A percentile compares a stretch with the other conserved stretches of the same genome.
phyloP scores from a whole-genome alignment of 2,113 vertebrate genomes.

The Paradisaea rubra region DNA sequence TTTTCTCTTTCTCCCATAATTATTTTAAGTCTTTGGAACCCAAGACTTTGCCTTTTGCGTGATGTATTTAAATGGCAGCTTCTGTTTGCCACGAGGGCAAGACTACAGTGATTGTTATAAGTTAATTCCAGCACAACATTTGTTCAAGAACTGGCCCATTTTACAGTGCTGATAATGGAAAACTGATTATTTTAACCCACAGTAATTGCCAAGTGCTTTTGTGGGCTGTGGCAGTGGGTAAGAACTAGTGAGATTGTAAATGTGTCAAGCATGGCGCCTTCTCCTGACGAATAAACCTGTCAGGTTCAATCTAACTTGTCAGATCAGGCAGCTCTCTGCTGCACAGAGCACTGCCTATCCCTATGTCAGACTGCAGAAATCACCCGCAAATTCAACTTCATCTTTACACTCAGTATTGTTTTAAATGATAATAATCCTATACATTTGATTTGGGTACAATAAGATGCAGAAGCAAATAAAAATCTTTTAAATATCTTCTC shows the following conservation, averaged over 20 bases:
- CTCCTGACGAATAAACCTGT: neutral
- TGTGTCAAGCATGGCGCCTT: neutral
- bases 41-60: neutral
- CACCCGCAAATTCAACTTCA: neutral
- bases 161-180: neutral
- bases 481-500: neutral
- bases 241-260: neutral
- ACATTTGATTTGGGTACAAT: neutral
- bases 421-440: neutral
- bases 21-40: neutral
- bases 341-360: neutral
- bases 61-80: neutral
- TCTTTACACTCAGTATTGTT: neutral
- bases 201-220: neutral
- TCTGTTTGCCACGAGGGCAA: neutral
- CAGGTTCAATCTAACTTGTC: neutral
- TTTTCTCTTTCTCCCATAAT: neutral
- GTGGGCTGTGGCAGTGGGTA: neutral
- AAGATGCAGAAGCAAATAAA: neutral
- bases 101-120: neutral
- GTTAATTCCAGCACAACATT: neutral
- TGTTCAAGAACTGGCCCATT: neutral
- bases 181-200: neutral
- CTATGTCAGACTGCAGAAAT: neutral
- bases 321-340: neutral